phyloP scores from a whole-genome alignment of 2,113 vertebrate genomes.

The Tragelaphus strepsiceros region DNA sequence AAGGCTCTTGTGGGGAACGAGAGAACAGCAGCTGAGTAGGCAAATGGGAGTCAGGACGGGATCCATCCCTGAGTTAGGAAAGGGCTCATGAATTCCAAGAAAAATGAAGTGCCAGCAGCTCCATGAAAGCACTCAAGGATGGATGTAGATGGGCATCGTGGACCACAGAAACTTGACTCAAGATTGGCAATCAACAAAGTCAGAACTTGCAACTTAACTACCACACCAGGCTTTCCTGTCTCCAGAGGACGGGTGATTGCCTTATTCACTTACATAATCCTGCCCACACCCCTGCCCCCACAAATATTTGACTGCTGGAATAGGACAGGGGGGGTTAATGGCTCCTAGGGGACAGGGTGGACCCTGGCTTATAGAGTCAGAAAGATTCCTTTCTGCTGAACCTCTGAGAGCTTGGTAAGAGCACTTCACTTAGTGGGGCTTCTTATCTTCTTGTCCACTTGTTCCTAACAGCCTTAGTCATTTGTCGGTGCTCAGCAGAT shows the following conservation, averaged over 20 bases:
- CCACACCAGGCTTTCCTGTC: background rate
- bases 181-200: background rate
- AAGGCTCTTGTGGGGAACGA: background rate
- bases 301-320: slow-evolving; percentile 27
- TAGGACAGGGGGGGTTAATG: background rate
- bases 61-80: background rate
- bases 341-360: background rate
- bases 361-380: background rate
- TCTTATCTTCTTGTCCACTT: background rate
- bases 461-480: background rate
- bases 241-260: slow-evolving; percentile 6
- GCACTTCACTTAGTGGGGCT: background rate
- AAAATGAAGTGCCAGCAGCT: background rate
- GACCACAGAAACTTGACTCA: background rate
- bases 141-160: background rate
- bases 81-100: background rate
- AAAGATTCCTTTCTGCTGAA: background rate
- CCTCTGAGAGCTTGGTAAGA: background rate
- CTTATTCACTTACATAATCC: slow-evolving; percentile 21
- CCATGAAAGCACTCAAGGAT: background rate
- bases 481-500: background rate
- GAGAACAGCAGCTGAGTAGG: background rate
- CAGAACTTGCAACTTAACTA: background rate
- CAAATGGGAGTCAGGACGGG: background rate
- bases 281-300: background rate